phyloP scores from a whole-genome alignment of 2,797 vertebrate species.

The Pteronotus mesoamericanus region DNA sequence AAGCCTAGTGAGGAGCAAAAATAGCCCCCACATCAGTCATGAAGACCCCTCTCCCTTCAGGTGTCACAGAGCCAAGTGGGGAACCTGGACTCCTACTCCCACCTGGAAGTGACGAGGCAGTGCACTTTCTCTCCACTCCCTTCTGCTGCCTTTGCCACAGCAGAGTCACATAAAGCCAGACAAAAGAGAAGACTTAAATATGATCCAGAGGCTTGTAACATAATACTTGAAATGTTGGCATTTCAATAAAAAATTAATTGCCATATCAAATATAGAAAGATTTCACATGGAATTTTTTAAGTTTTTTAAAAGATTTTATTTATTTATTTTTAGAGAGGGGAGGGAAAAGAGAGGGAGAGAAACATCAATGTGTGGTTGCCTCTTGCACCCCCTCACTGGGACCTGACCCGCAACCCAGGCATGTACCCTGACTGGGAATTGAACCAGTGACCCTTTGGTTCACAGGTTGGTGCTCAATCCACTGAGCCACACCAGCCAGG shows the following conservation, averaged over 20 bases:
- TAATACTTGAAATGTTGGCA: neutral
- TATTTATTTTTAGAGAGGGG: no score
- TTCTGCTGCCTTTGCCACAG: neutral
- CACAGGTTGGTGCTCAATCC: no score
- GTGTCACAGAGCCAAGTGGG: neutral
- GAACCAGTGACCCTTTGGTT: no score
- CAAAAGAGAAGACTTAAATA: neutral
- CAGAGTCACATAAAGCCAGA: neutral
- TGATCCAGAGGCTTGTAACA: neutral
- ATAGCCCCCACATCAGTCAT: neutral
- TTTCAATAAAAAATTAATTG: neutral
- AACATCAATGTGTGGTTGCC: no score
- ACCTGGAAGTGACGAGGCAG: neutral
- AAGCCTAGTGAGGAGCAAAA: neutral
- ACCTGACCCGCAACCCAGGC: no score
- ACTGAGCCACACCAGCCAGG: no score
- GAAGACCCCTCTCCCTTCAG: neutral
- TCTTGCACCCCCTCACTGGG: no score
- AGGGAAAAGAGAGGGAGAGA: no score
- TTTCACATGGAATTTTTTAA: neutral
- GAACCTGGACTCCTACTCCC: neutral
- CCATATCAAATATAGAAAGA: neutral
- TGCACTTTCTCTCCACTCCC: accelerated
- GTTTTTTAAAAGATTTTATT: no score
- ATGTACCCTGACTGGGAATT: no score